Evolutionary conservation across 2,797 vertebrate species (phyloP), one percentile per base, ranked within the genome.

Genomic region (Karalla daura): DNA sequence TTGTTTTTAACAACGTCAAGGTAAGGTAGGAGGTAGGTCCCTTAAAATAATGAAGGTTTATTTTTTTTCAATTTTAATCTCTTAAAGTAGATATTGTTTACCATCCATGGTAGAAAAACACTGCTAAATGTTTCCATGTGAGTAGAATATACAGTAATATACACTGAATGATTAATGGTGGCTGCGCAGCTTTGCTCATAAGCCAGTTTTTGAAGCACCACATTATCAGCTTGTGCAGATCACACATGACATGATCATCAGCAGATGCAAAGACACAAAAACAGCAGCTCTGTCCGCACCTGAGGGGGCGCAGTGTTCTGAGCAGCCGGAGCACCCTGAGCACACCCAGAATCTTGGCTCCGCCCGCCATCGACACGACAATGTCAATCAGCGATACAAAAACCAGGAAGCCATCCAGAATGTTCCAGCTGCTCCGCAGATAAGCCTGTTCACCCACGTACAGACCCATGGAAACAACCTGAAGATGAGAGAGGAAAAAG

Each of bases 301-400:
- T 95, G 89, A 99, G 95, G 5, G 98, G 98, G 36, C 98, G 95
- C 12, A 99, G 84, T 11, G 98, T 99, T 37, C 97, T 94, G 40
- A 99, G 91, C 66, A 99, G 91, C 50, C 98, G 83, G 28, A 99
- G 93, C 2, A 99, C 98, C 43, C 98, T 85, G 7, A 99, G 95
- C 50, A 99, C 97, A 0, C 98, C 98, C 47, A 99, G 90, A 88
- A 99, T 99, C 91, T 98, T 99, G 50, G 97, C 98, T 10, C 98
- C 98, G 0, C 98, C 97, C 0, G 98, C 97, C 92, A 99, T 92
- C 0, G 98, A 99, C 54, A 99, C 98, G 17, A 99, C 97, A 0
- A 99, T 99, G 88, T 99, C 98, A 50, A 98, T 94, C 78, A 98
- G 90, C 12, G 98, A 99, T 63, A 99, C 98, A 0, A 99, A 97